Base-by-base conservation (phyloP, 2,797 vertebrate genomes). In the Chloroceryle inda region DNA sequence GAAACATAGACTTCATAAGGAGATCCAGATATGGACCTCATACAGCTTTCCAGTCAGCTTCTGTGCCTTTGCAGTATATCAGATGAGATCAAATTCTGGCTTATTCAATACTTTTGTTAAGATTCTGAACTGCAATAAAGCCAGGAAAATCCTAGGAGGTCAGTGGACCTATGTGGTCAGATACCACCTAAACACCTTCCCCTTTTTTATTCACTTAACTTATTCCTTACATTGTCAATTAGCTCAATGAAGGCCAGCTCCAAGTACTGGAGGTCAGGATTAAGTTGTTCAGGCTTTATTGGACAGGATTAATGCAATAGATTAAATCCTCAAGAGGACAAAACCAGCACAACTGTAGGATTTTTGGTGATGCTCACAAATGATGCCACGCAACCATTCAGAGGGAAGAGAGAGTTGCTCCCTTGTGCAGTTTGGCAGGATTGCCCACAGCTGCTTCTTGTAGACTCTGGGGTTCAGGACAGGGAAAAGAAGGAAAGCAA, bases 211-310 rank as follows among this genome's bases (percentile, higher is more conserved):
- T 77, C 26, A 8, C 18, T 37, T 29, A 56, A 40, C 4, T 56
- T 61, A 23, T 6, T 86, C 6, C 19, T 64, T 56, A 63, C 11
- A 12, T 6, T 38, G 5, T 53, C 61, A 24, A 73, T 67, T 69
- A 35, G 33, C 26, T 53, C 33, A 27, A 1, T 5, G 50, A 66
- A 85, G 21, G 11, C 13, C 18, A 27, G 3, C 16, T 63, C 20
- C 38, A 29, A 7, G 24, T 18, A 4, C 6, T 3, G 31, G 56
- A 7, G 9, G 12, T 35, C 0, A 0, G 31, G 37, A 26, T 40
- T 29, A 15, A 44, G 53, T 16, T 47, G 35, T 49, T 3, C 6
- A 45, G 27, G 9, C 4, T 44, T 20, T 27, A 8, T 6, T 18
- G 42, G 14, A 29, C n/a, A 74, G 47, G 11, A 23, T 1, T 8